A percentile compares a stretch with the other conserved stretches of the same genome.
phyloP scores from a whole-genome alignment of 2,113 vertebrate species.

The Struthidea cinerea region DNA sequence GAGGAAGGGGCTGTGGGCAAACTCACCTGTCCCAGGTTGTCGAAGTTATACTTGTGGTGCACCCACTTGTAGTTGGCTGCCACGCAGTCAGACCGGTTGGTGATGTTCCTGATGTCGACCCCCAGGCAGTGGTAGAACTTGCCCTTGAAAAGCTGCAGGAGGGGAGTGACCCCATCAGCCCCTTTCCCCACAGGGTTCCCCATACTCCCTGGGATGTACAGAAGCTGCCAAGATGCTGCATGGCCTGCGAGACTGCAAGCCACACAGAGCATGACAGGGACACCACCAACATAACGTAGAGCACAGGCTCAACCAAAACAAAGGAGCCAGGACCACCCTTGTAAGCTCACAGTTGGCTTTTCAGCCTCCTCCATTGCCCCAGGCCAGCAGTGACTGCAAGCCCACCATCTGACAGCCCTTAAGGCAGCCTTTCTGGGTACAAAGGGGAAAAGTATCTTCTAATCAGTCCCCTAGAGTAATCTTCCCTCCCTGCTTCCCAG shows the following conservation, averaged over 20 bases:
- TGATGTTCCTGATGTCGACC: slow-evolving; percentile 91
- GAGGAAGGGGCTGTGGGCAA: not conserved
- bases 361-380: not conserved
- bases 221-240: not conserved
- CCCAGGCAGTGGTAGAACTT: slow-evolving; percentile 97
- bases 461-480: not conserved
- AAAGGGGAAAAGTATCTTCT: not conserved
- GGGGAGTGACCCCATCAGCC: not conserved
- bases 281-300: not conserved
- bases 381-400: not conserved
- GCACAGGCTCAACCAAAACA: not conserved
- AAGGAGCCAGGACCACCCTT: not conserved
- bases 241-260: not conserved
- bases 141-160: slow-evolving; percentile 91
- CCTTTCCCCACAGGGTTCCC: not conserved
- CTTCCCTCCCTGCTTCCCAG: not conserved
- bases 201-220: not conserved
- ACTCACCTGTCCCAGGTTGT: slow-evolving; percentile 93
- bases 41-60: slow-evolving; percentile 98
- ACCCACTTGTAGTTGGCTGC: slow-evolving; percentile 96
- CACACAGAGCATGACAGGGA: not conserved
- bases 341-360: not conserved
- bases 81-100: slow-evolving; percentile 93
- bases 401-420: not conserved
- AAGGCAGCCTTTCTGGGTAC: not conserved